Evolutionary conservation across 2,888 invertebrate genomes (phyloP).

Genomic region (Andrena marginata): DNA sequence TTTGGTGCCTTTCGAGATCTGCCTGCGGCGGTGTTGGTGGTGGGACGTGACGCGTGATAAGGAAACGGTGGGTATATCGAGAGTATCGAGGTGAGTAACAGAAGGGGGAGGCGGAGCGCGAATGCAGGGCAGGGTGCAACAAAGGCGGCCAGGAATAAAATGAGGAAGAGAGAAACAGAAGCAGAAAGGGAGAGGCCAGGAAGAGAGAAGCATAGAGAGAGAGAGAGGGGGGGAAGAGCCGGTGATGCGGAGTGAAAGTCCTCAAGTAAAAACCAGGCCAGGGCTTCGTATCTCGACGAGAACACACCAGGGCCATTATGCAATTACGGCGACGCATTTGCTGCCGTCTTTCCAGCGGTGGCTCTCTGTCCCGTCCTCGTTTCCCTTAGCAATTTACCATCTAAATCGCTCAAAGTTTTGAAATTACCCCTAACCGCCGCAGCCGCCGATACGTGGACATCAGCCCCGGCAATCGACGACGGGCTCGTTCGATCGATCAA

Average conservation of each 20-base stretch:
- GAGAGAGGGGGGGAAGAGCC: conserved; percentile 42
- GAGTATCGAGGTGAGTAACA: neutral
- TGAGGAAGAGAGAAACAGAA: conserved; percentile 40
- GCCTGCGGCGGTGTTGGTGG: too few species aligned
- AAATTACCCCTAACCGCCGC: conserved; percentile 61
- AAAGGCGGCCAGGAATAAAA: conserved; percentile 30
- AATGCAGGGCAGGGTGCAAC: conserved; percentile 16
- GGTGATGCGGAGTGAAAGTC: conserved; percentile 79
- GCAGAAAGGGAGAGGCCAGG: neutral
- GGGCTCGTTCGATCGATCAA: conserved; percentile 16
- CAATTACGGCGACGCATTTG: conserved; percentile 74
- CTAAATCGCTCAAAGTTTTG: conserved; percentile 74
- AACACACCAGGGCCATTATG: conserved; percentile 75
- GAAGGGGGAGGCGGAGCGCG: neutral
- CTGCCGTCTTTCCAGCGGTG: conserved; percentile 58
- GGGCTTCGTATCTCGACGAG: conserved; percentile 76
- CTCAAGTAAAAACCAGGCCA: conserved; percentile 80
- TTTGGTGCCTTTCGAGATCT: too few species aligned
- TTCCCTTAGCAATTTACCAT: conserved; percentile 70
- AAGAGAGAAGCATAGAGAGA: neutral
- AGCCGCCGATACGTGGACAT: conserved; percentile 24
- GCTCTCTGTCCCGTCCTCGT: conserved; percentile 46
- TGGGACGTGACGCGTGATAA: too few species aligned
- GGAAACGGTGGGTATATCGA: too few species aligned
- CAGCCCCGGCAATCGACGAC: conserved; percentile 20